Percentiles rank a stretch among this genome's conserved stretches.
Conservation (phyloP, 2,113 vertebrate species). For the Greenwoodochromis staneri region DNA sequence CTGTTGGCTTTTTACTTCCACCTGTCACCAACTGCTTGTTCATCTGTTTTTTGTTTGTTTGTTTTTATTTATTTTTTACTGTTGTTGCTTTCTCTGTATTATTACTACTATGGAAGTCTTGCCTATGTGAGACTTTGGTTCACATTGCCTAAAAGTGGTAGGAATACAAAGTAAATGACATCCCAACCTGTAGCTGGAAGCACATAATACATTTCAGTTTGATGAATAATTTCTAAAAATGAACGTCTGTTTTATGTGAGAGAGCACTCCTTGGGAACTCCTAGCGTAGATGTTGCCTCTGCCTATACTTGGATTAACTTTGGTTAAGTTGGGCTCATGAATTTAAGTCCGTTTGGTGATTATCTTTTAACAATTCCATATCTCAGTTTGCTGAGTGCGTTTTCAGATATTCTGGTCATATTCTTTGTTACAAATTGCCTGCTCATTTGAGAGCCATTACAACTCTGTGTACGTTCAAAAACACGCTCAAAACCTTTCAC, state of each 20-base stretch:
- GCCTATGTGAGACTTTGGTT: neutral
- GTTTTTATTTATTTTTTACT: neutral
- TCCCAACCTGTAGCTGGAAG: neutral
- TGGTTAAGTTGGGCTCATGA: neutral
- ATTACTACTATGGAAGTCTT: neutral
- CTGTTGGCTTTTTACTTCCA: neutral
- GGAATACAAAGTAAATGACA: neutral
- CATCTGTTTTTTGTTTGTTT: neutral
- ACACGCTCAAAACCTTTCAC: neutral
- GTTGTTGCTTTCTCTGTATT: neutral
- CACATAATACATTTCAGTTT: neutral
- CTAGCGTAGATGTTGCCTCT: neutral
- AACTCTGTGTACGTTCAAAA: neutral
- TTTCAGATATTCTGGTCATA: neutral
- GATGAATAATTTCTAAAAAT: neutral
- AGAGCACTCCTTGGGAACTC: neutral
- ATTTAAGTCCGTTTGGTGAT: neutral
- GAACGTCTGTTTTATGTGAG: neutral
- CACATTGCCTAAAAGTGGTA: neutral
- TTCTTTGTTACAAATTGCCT: neutral
- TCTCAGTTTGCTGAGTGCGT: neutral
- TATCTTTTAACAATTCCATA: neutral
- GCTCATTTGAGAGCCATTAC: neutral
- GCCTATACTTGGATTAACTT: neutral
- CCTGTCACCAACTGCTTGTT: neutral